These are phyloP conservation scores for Gopherus flavomarginatus DNA, from an alignment of 2,113 vertebrate genomes.

Conservation along the genomic window DNA sequence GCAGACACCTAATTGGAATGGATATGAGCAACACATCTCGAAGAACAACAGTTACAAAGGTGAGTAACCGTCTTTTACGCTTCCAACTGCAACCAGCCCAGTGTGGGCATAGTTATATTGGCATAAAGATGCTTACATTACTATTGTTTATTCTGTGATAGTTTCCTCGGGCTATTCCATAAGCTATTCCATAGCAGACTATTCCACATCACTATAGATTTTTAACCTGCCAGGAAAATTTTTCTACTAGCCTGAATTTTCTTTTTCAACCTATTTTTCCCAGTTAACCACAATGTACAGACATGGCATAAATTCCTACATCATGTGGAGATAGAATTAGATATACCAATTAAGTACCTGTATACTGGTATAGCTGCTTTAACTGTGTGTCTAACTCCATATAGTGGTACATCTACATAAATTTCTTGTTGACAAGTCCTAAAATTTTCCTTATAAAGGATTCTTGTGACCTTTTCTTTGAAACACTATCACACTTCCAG, in stretches of 20 bases:
- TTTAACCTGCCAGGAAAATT: background rate
- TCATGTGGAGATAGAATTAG: background rate
- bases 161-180: background rate
- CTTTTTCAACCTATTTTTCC: background rate
- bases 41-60: too few species aligned
- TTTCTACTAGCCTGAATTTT: background rate
- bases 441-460: background rate
- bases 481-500: background rate
- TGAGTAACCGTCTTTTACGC: too few species aligned
- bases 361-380: background rate
- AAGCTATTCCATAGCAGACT: background rate
- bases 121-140: background rate
- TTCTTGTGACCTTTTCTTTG: background rate
- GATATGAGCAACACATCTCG: too few species aligned
- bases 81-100: background rate
- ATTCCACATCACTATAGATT: background rate
- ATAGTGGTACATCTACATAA: background rate
- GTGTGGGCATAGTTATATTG: background rate
- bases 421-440: background rate
- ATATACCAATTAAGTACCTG: too few species aligned
- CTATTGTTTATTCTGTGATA: background rate
- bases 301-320: background rate
- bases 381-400: background rate
- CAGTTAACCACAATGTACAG: background rate
- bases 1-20: too few species aligned